Percentiles rank a stretch among this genome's conserved stretches.
Conservation (phyloP, 2,113 vertebrate genomes). For the Gopherus flavomarginatus region DNA sequence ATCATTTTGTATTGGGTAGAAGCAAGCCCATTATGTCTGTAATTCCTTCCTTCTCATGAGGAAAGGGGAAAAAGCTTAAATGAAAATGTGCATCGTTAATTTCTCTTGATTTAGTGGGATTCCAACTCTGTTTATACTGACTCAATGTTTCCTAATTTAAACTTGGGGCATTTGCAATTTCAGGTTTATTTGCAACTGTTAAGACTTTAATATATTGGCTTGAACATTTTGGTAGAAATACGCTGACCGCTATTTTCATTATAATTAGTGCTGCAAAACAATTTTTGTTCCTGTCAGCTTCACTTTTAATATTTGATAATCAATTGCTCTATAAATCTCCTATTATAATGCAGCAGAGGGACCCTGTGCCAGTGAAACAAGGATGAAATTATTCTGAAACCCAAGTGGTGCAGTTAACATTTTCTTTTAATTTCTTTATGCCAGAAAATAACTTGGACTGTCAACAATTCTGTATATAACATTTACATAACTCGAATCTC, state of each 20-base stretch:
- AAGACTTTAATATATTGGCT: neutral
- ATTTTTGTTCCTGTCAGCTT: neutral
- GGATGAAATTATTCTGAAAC: neutral
- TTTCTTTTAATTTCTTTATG: neutral
- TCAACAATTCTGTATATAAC: neutral
- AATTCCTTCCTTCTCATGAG: neutral
- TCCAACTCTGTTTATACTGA: neutral
- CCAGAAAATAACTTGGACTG: neutral
- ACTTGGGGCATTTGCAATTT: slow-evolving; percentile 10
- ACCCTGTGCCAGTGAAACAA: neutral
- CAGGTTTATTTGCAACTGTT: slow-evolving; percentile 17
- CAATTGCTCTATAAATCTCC: slow-evolving; percentile 16
- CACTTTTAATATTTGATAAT: slow-evolving; percentile 50
- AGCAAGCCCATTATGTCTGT: too few relatives aligned
- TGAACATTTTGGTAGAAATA: neutral
- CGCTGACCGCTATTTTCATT: slow-evolving; percentile 2
- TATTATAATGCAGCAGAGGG: neutral
- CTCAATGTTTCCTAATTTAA: slow-evolving; percentile 34
- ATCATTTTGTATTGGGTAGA: neutral
- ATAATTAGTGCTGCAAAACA: slow-evolving; percentile 27
- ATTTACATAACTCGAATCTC: neutral
- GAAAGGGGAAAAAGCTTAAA: neutral
- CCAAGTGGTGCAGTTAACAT: neutral
- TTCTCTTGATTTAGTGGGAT: neutral
- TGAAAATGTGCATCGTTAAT: neutral